Conservation (phyloP, 2,797 vertebrate genomes). For the Hipposideros larvatus region DNA sequence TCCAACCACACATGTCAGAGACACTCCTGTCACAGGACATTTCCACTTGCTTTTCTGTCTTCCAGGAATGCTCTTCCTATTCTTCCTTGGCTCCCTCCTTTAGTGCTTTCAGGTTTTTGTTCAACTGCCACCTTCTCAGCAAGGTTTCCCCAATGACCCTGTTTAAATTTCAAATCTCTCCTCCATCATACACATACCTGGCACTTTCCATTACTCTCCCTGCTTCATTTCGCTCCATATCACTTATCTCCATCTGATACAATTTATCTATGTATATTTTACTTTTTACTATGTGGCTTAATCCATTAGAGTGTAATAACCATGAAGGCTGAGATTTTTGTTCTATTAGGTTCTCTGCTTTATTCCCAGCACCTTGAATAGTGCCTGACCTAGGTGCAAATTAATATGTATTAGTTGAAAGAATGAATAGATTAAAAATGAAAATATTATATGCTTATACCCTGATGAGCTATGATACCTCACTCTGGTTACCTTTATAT, state of each 20-base stretch:
- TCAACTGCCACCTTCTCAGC: background rate
- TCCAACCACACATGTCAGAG: background rate
- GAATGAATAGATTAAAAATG: background rate
- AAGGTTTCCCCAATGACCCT: background rate
- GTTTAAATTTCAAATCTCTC: background rate
- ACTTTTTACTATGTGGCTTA: background rate
- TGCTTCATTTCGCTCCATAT: background rate
- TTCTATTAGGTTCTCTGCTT: background rate
- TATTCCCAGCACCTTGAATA: background rate
- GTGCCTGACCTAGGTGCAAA: background rate
- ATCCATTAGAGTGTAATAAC: background rate
- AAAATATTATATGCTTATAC: background rate
- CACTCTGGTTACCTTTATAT: background rate
- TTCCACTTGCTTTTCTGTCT: background rate
- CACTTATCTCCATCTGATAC: background rate
- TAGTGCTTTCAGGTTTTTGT: background rate
- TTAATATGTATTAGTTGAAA: slow-evolving; percentile 41
- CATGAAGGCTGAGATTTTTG: background rate
- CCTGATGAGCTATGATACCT: background rate
- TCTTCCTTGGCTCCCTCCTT: background rate
- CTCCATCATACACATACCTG: background rate
- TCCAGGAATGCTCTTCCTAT: background rate
- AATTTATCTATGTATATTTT: background rate
- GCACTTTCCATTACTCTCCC: background rate
- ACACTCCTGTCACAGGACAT: background rate